phyloP scores from a whole-genome alignment of 2,113 vertebrate species.

The Macquaria ambigua region DNA sequence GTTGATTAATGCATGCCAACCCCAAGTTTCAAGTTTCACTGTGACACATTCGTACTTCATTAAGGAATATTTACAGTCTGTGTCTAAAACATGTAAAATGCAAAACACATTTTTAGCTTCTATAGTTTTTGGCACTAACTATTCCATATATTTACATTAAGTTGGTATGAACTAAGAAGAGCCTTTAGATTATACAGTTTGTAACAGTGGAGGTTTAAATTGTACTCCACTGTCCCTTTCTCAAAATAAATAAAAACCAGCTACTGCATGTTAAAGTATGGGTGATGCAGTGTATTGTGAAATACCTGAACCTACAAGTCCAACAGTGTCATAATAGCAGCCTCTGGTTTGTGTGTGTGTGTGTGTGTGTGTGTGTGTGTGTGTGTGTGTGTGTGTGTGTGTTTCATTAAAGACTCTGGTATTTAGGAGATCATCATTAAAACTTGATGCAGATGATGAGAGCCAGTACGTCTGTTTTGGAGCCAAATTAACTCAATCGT shows the following conservation, averaged over 20 bases:
- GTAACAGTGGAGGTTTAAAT: background rate
- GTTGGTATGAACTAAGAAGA: background rate
- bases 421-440: conserved; percentile 9
- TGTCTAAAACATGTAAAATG: background rate
- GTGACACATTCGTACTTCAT: background rate
- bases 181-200: background rate
- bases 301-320: background rate
- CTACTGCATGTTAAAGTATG: background rate
- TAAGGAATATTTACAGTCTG: background rate
- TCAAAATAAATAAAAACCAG: background rate
- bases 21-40: background rate
- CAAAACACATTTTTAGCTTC: background rate
- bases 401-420: background rate
- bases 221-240: background rate
- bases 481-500: conserved; percentile 23
- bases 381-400: background rate
- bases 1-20: background rate
- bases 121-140: too few relatives aligned
- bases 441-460: conserved; percentile 26
- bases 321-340: background rate
- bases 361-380: background rate
- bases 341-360: background rate
- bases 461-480: conserved; percentile 26
- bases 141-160: background rate
- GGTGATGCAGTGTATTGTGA: background rate